Evolutionary conservation across 2,113 vertebrate genomes (phyloP), one percentile per base, ranked within the genome.

Genomic region (Uropsilus gracilis): DNA sequence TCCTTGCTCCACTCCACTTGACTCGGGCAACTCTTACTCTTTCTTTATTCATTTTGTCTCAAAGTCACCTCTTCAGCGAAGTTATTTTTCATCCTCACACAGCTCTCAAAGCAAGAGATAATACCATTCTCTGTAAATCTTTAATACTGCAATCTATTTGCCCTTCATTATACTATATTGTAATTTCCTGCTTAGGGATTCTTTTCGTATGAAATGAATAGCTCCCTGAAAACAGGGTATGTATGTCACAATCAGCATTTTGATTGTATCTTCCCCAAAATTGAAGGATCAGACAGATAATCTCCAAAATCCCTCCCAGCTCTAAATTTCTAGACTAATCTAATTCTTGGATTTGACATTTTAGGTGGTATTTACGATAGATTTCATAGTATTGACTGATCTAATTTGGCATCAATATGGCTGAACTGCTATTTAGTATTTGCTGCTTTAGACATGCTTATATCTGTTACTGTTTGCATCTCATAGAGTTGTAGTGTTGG

Each of bases 1-100:
- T 11, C 34, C n/a, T 85, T 83, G 39, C 6, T 86, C 30, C 37
- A 69, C 37, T 18, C 20, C 53, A 69, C 24, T 2, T 83, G 69
- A 61, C 90, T 61, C 81, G 24, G 16, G 44, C 53, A 71, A 28
- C 17, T 37, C 57, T 73, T 73, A 53, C 10, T 85, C 32, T 57
- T 83, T 96, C 46, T 75, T 71, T 93, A 37, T 59, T 59, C 22
- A 85, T 87, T 90, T 75, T 94, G n/a, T 26, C 76, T 90, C 37
- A 44, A 59, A 75, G 22, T 78, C 66, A 77, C 4, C 22, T 86
- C 32, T 63, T 71, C 20, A 50, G 3, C 4, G 59, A 93, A 53
- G 48, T 92, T 85, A 59, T 71, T 89, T 83, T 94, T 94, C 32
- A 63, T 77, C 28, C 14, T 77, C 61, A 73, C 30, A 63, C 32